A percentile compares a stretch with the other conserved stretches of the same genome.
Conservation (phyloP, 2,113 vertebrate genomes). For the Notiomystis cincta region DNA sequence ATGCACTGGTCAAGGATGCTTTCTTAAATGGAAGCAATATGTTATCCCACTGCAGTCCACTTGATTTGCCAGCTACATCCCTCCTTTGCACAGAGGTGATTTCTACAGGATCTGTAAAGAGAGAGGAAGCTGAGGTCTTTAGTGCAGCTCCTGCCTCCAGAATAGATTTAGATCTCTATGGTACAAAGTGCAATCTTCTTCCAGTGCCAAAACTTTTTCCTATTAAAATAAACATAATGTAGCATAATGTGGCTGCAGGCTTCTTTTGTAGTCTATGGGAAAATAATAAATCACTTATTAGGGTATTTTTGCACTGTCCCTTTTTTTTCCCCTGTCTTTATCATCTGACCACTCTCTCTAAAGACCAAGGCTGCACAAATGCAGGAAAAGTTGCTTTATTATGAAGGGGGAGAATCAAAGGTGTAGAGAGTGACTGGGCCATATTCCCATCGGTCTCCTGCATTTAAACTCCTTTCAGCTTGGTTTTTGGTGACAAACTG, state of each 20-base stretch:
- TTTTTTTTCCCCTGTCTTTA: background rate
- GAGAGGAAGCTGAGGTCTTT: background rate
- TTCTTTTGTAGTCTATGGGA: background rate
- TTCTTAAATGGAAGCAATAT: slow-evolving; percentile 46
- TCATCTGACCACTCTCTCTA: background rate
- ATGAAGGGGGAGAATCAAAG: background rate
- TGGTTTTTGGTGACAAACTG: slow-evolving; percentile 64
- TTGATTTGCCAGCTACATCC: background rate
- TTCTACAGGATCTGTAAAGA: background rate
- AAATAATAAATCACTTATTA: background rate
- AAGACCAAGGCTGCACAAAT: background rate
- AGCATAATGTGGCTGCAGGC: background rate
- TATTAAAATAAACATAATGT: background rate
- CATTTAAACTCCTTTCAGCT: slow-evolving; percentile 44
- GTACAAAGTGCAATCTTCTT: background rate
- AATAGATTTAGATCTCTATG: background rate
- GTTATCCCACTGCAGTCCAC: background rate
- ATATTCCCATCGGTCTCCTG: background rate
- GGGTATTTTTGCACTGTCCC: background rate
- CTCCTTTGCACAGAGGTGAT: background rate
- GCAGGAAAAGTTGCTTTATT: background rate
- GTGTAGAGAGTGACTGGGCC: slow-evolving; percentile 7
- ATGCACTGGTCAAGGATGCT: background rate
- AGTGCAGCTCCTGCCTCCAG: background rate
- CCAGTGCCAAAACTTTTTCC: background rate